Conservation (phyloP, 2,888 invertebrate species). For the Lissocephala sabroskyi region DNA sequence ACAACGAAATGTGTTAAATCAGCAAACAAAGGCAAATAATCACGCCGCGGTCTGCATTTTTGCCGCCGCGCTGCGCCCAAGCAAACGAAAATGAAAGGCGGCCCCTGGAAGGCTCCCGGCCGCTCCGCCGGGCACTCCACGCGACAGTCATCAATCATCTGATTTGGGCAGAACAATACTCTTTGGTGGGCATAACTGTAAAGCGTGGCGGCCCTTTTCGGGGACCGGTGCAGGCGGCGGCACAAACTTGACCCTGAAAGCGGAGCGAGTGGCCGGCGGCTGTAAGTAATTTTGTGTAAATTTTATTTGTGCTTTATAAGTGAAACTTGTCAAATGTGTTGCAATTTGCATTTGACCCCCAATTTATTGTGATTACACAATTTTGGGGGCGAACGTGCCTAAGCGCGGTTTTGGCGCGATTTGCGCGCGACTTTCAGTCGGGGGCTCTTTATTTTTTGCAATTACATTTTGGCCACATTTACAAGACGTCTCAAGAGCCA, state of each 20-base stretch:
- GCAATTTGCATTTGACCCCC: slow-evolving; percentile 61
- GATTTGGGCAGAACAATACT: neutral
- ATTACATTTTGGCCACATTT: slow-evolving; percentile 31
- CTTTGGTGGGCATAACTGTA: too few species aligned
- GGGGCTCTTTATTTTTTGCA: slow-evolving; percentile 6
- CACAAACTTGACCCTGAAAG: slow-evolving; percentile 35
- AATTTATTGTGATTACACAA: slow-evolving; percentile 10
- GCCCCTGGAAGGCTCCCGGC: too few species aligned
- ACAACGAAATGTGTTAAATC: slow-evolving; percentile 47
- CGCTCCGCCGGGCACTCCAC: too few species aligned
- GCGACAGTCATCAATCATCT: slow-evolving; percentile 59
- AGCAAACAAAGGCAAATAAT: slow-evolving; percentile 29
- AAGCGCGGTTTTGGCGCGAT: slow-evolving; percentile 20
- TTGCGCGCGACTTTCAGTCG: slow-evolving; percentile 11
- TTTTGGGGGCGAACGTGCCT: slow-evolving; percentile 33
- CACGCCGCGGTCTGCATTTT: neutral
- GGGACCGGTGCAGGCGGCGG: slow-evolving; percentile 2
- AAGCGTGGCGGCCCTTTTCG: too few species aligned
- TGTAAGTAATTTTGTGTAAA: neutral
- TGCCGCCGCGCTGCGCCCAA: neutral
- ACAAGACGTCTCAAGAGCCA: slow-evolving; percentile 34
- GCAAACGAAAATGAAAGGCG: slow-evolving; percentile 45
- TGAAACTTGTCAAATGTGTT: slow-evolving; percentile 24
- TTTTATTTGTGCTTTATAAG: neutral
- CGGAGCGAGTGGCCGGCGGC: neutral